Evolutionary conservation across 2,888 invertebrate species (phyloP).

Genomic region (Heteropelma amictum): DNA sequence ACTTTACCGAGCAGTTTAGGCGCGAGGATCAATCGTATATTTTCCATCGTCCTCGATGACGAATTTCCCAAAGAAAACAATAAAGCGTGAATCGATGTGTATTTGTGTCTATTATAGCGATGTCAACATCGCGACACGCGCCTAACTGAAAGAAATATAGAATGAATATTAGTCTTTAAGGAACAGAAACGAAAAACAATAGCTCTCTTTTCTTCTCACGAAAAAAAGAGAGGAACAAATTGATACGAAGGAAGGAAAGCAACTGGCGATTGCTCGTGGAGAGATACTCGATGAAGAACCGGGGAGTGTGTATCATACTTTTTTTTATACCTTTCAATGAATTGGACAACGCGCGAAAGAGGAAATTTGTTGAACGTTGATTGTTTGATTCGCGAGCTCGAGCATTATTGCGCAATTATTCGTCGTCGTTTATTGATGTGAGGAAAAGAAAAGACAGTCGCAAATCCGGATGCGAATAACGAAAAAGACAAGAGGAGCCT

Average conservation of each 20-base stretch:
- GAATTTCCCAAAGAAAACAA: slow-evolving; percentile 39
- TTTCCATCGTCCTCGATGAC: slow-evolving; percentile 41
- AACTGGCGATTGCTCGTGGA: slow-evolving; percentile 17
- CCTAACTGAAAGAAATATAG: slow-evolving; percentile 24
- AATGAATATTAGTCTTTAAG: slow-evolving; percentile 43
- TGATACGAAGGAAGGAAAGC: slow-evolving; percentile 12
- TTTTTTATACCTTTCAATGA: no score
- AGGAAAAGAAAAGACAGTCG: slow-evolving; percentile 16
- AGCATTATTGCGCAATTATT: background rate
- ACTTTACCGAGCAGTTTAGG: slow-evolving; percentile 44
- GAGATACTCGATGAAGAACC: slow-evolving; percentile 28
- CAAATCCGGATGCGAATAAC: background rate
- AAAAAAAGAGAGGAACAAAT: slow-evolving; percentile 8
- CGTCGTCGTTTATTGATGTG: slow-evolving; percentile 11
- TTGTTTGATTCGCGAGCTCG: background rate
- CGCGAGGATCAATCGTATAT: slow-evolving; percentile 47
- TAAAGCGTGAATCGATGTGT: background rate
- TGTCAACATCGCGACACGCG: slow-evolving; percentile 20
- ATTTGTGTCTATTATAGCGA: background rate
- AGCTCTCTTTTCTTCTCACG: no score
- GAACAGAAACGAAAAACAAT: slow-evolving; percentile 1
- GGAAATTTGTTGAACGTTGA: slow-evolving; percentile 29
- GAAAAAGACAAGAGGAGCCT: background rate
- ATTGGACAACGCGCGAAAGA: no score
- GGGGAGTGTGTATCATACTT: slow-evolving; percentile 51